Evolutionary conservation across 2,113 vertebrate genomes (phyloP), one percentile per base, ranked within the genome.

Genomic region (Todiramphus saurophagus): DNA sequence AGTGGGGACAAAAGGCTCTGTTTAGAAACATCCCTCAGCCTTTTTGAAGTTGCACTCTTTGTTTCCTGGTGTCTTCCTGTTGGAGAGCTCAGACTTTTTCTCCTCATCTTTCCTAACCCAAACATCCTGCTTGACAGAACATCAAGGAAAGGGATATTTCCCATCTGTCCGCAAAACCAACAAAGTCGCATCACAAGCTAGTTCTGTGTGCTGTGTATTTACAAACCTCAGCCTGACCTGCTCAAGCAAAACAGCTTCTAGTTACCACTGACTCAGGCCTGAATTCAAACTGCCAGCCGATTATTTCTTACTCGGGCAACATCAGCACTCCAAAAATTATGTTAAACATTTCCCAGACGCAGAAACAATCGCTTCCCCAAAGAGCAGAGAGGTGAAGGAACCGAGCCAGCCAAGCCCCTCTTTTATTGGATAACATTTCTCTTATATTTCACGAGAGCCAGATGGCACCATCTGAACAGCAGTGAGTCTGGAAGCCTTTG

Each of bases 381-480:
- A 70, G 69, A 84, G 53, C 90, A 25, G 24, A 30, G 83, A 75
- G 89, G 90, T 75, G 89, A 92, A 44, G 89, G 92, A 90, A 30
- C 16, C 0, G 27, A 75, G 90, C 76, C 94, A 96, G 72, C 79
- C 88, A 39, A 72, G 33, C 43, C 79, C 35, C 14, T 83, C 83
- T 77, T 93, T 81, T 81, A 90, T 62, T 90, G 82, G 80, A 41
- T 51, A 90, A 89, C 76, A 72, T 89, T 94, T 86, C 86, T 94
- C 89, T 78, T 87, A 4, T 87, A 91, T 92, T 96, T 69, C 9
- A 3, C 3, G 81, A 84, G 92, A 97, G 95, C 96, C 96, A 94
- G 94, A 89, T 95, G 96, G 96, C 96, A 97, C 94, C 96, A 90
- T 90, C 64, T 53, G 95, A 96, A 58, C 83, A 74, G 88, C 93